Evolutionary conservation across 2,797 vertebrate species (phyloP), one percentile per base, ranked within the genome.

Genomic region (Huso huso): DNA sequence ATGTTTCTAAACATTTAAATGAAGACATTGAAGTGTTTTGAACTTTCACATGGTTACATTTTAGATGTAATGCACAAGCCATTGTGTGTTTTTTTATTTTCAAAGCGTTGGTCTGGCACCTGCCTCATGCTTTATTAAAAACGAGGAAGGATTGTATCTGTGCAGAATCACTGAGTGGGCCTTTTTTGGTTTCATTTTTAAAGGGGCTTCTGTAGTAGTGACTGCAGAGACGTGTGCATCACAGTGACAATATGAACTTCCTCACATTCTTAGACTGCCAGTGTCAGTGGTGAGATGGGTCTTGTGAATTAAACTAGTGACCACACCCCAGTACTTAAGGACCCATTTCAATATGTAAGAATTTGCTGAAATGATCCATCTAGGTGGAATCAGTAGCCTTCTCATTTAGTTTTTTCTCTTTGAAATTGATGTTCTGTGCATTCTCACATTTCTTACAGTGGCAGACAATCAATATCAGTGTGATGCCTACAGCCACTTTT

Each of bases 361-460:
- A 59, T 7, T 12, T 61, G 53, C 12, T 6, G 3, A 6, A 4
- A 4, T 23, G 18, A 6, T 8, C 51, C 49, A 51, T 61, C 49
- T 13, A 5, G 48, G 6, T 37, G 50, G 11, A 10, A 61, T 65
- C 23, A 6, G 15, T 51, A 18, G 61, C 12, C 52, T 65, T 48
- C 18, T 58, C 10, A 37, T 10, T n/a, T 51, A 49, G 15, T 23
- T n/a, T 62, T 55, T 49, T 15, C 18, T 7, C 12, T 61, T 49
- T 60, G 53, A 18, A 52, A 59, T 69, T 69, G 53, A 59, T 69
- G 60, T 64, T 65, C 18, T 69, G 63, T 49, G 15, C 53, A 11
- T 51, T 65, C 64, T 65, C 58, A 53, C 48, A 62, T 65, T 69
- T 61, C 58, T 69, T 18, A 49, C 62, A 18, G 63, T 65, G 13